Conservation (phyloP, 2,113 vertebrate species). For the Eurystomus gularis region DNA sequence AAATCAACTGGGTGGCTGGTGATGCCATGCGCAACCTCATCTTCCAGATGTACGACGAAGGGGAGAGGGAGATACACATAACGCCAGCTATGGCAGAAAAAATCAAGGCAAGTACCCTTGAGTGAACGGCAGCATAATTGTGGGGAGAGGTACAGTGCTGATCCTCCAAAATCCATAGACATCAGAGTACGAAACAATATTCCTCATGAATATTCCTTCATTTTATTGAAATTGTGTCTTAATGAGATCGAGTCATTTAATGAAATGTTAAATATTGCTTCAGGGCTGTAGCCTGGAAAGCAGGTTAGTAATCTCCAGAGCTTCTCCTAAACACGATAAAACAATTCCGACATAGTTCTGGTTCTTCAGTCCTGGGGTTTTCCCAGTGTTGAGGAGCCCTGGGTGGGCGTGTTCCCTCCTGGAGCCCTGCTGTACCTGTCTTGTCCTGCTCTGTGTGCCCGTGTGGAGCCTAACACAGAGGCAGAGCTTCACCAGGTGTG, state of each 20-base stretch:
- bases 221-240: background rate
- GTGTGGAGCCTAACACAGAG: background rate
- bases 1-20: constrained; percentile 86
- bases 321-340: background rate
- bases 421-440: background rate
- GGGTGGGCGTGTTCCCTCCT: background rate
- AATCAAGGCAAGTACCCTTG: constrained; percentile 80
- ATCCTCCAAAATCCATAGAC: background rate
- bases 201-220: background rate
- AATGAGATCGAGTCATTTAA: background rate
- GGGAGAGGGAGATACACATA: constrained; percentile 77
- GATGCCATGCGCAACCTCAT: constrained; percentile 81
- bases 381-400: background rate
- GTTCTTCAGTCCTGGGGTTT: background rate
- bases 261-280: background rate
- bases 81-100: constrained; percentile 77
- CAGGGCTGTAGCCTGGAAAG: background rate
- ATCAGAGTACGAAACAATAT: background rate
- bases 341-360: background rate
- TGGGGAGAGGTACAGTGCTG: background rate
- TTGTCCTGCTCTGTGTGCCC: background rate
- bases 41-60: constrained; percentile 90
- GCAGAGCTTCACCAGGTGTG: background rate
- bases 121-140: background rate
- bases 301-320: background rate